Base-by-base conservation (phyloP, 2,797 vertebrate genomes). In the Oreortyx pictus region DNA sequence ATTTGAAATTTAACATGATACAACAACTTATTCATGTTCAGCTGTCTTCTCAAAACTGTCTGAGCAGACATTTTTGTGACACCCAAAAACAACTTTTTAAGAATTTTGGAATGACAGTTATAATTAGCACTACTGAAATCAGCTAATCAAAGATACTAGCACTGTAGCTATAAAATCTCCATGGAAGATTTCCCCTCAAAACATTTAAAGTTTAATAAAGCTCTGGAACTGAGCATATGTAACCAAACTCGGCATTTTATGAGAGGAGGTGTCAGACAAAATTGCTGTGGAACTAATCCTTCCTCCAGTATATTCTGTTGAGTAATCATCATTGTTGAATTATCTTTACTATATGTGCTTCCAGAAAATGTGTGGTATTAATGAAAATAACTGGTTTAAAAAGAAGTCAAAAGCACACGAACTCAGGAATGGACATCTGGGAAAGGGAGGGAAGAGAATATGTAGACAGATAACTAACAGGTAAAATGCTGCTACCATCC, bases 61-160 rank as follows among this genome's bases (percentile, higher is more conserved):
- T 77, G 68, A 89, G 65, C 19, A 90, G 13, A 57, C 52, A 59
- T 71, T 85, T 82, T 74, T 18, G 64, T 11, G 43, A 59, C 17
- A 56, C 29, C 49, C 81, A 2, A 54, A 77, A 78, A 66, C 1
- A 4, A 1, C 35, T 0, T 4, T 4, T 37, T 77, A 84, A 92
- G 33, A 33, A 8, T 67, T 74, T 54, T 80, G 25, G 77, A 87
- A 91, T 71, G 12, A 62, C 61, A 54, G 23, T 41, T 67, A 37
- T 33, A 93, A 92, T 89, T 87, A 92, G 31, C 8, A 19, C 60
- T 88, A 64, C 43, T 82, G 60, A 86, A 91, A 88, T 14, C 15
- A 92, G 31, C 46, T 84, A 68, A 61, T 24, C 47, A 66, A 82
- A 81, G 59, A 70, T 17, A 87, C 24, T 80, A 74, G 64, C 71